Evolutionary conservation across 2,888 invertebrate genomes (phyloP), one percentile per base, ranked within the genome.

Genomic region (Drosophila fungiperda): DNA sequence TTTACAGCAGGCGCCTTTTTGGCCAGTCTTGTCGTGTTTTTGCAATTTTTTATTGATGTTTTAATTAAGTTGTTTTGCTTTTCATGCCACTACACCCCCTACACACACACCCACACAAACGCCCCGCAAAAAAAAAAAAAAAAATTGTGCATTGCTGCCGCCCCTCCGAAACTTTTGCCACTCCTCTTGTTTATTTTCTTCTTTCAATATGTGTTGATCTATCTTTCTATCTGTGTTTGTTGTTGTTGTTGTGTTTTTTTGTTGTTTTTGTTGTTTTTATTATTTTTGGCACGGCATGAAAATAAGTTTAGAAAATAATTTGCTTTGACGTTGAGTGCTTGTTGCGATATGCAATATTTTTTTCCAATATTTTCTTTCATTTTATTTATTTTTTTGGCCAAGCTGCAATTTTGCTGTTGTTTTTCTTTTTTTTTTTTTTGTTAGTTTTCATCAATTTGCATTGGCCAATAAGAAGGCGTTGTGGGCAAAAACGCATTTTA

Each of bases 261-360:
- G 26, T 26, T 29, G 29, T 29, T 29, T 42, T 68, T 68, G 61
- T 78, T 79, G 68, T 78, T 84, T 84, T 88, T 87, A 89, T 87
- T 89, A 89, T 89, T 87, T 87, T 87, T 87, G 87, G 87, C 89
- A 89, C 87, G 83, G 82, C 85, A 89, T 69, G 89, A 89, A 87
- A 89, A 86, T 86, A 82, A 87, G 89, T 87, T 87, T 83, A 89
- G 87, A 86, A 89, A 79, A 84, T 86, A 89, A 86, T 86, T 89
- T 76, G 84, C 89, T 89, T 86, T 89, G 88, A 88, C 85, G 86
- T 83, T 88, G 85, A 86, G 88, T 88, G 85, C 86, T 88, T 83
- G 88, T 78, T 88, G 86, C 86, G 73, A 87, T 85, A 83, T 88
- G 88, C 83, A 66, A 68, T 75, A 48, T 29, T 65, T 68, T 57